Conservation (phyloP, 2,888 invertebrate species). For the Anticlea derivata region DNA sequence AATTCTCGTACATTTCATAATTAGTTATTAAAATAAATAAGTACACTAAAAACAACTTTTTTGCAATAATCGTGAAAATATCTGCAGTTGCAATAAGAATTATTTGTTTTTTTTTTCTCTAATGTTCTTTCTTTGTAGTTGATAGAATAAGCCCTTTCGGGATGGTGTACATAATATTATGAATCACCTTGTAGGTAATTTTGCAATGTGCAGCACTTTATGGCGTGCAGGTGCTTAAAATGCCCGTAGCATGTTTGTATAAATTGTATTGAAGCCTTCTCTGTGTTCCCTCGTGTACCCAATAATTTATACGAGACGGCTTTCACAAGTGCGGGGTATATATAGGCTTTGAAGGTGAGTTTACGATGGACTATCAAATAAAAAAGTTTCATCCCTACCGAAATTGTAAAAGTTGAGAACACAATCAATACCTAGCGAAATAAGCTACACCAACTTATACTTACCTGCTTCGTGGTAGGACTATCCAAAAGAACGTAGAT, state of each 20-base stretch:
- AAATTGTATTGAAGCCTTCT: slow-evolving; percentile 1
- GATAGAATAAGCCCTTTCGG: too few relatives aligned
- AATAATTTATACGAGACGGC: slow-evolving; percentile 27
- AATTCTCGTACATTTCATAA: too few relatives aligned
- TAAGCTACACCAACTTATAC: slow-evolving; percentile 15
- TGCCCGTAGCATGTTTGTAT: not conserved
- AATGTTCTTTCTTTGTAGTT: too few relatives aligned
- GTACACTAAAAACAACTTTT: too few relatives aligned
- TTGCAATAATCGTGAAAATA: too few relatives aligned
- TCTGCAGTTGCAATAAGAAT: too few relatives aligned
- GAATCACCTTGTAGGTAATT: too few relatives aligned
- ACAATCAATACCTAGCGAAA: slow-evolving; percentile 22
- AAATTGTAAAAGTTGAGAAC: slow-evolving; percentile 34
- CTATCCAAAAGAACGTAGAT: not conserved
- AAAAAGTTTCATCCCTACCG: slow-evolving; percentile 29
- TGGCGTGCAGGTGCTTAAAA: not conserved
- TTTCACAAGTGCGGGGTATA: slow-evolving; percentile 25
- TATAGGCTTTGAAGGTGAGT: slow-evolving; percentile 29
- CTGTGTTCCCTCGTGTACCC: not conserved
- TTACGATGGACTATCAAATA: slow-evolving; percentile 31
- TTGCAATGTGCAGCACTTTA: not conserved
- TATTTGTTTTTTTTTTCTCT: too few relatives aligned
- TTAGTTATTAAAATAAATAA: too few relatives aligned
- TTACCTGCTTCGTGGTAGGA: slow-evolving; percentile 18
- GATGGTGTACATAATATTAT: too few relatives aligned